phyloP scores from a whole-genome alignment of 2,113 vertebrate genomes.

The Otolemur garnettii region DNA sequence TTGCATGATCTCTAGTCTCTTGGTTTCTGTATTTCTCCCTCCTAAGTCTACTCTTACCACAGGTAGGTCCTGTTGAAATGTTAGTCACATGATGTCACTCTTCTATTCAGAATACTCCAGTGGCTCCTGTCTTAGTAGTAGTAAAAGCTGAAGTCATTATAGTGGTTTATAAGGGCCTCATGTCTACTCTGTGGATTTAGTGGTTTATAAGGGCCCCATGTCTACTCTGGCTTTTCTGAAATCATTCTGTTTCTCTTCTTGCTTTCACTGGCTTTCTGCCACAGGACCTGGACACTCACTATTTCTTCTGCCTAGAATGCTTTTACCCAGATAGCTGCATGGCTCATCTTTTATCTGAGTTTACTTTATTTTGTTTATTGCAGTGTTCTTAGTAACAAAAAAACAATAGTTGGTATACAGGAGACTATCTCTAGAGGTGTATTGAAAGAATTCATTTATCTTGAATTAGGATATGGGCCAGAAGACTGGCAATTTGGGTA shows the following conservation, averaged over 20 bases:
- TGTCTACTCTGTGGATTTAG: not conserved
- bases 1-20: not conserved
- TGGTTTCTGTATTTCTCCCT: not conserved
- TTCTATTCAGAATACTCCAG: not conserved
- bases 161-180: not conserved
- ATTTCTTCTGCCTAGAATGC: not conserved
- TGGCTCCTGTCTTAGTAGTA: not conserved
- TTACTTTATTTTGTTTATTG: slow-evolving; percentile 31
- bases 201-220: not conserved
- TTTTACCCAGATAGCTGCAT: not conserved
- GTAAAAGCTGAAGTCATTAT: not conserved
- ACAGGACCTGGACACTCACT: not conserved
- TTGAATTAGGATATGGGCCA: not conserved
- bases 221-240: not conserved
- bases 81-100: not conserved
- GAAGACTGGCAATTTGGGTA: not conserved
- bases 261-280: not conserved
- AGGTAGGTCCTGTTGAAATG: not conserved
- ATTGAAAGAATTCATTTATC: not conserved
- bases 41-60: not conserved
- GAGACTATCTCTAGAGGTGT: not conserved
- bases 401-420: not conserved
- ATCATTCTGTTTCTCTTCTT: not conserved
- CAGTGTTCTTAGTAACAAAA: not conserved
- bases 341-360: not conserved